phyloP scores from a whole-genome alignment of 2,888 invertebrate genomes.

The Teleiodes luculella region DNA sequence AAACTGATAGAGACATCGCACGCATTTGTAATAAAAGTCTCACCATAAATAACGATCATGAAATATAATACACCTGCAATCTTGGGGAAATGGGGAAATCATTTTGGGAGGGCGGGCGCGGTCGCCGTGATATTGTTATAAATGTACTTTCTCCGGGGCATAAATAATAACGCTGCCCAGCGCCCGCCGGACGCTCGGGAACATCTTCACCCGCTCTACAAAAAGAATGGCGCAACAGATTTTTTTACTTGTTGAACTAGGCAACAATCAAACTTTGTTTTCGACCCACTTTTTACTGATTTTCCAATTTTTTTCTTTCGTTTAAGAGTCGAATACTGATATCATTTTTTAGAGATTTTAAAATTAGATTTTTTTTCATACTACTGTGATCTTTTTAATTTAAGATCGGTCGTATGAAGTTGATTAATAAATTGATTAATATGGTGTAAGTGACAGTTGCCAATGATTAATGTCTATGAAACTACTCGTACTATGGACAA shows the following conservation, averaged over 20 bases:
- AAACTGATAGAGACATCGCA: slow-evolving; percentile 77
- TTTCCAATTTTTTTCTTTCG: too few relatives aligned
- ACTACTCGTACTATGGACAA: too few relatives aligned
- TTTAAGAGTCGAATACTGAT: too few relatives aligned
- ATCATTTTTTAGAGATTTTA: too few relatives aligned
- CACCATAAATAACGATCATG: slow-evolving; percentile 78
- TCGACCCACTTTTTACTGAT: too few relatives aligned
- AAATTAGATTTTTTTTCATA: too few relatives aligned
- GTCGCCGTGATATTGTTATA: slow-evolving; percentile 78
- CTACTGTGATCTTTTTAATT: too few relatives aligned
- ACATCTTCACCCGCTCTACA: background rate
- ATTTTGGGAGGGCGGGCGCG: slow-evolving; percentile 76
- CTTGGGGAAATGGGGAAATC: slow-evolving; percentile 78
- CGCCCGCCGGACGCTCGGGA: slow-evolving; percentile 37
- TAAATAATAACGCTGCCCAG: slow-evolving; percentile 74
- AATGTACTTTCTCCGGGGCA: slow-evolving; percentile 74
- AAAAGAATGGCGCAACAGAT: background rate
- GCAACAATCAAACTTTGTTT: too few relatives aligned
- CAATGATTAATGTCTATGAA: too few relatives aligned
- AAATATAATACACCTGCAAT: slow-evolving; percentile 80
- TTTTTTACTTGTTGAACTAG: background rate
- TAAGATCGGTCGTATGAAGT: too few relatives aligned
- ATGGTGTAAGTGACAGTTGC: too few relatives aligned
- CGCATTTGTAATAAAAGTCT: slow-evolving; percentile 78
- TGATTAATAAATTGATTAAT: too few relatives aligned